Evolutionary conservation across 2,113 vertebrate species (phyloP).

Genomic region (Pseudopipra pipra): DNA sequence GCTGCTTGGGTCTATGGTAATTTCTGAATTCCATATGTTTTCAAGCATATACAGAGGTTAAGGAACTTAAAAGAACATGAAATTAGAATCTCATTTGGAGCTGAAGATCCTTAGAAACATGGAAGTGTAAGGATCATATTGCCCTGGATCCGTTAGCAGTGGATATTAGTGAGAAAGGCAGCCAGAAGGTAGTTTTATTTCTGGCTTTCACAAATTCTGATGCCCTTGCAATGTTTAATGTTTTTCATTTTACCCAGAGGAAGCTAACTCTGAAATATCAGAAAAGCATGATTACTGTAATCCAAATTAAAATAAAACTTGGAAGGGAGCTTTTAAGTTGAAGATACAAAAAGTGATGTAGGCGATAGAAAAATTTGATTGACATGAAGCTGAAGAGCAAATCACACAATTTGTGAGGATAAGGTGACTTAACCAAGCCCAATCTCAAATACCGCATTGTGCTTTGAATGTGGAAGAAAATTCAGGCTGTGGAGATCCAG

Average conservation of each 20-base stretch:
- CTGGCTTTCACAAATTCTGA: background rate
- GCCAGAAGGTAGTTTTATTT: constrained; percentile 24
- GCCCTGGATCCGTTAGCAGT: background rate
- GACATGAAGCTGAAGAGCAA: background rate
- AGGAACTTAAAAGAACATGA: background rate
- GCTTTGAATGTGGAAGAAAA: background rate
- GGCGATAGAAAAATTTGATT: background rate
- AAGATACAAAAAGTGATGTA: background rate
- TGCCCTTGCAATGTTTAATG: background rate
- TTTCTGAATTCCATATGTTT: background rate
- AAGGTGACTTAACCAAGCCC: background rate
- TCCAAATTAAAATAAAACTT: background rate
- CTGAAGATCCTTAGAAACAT: background rate
- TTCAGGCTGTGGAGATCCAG: background rate
- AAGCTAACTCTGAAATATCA: background rate
- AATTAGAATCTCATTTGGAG: background rate
- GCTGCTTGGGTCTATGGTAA: background rate
- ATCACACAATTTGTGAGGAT: background rate
- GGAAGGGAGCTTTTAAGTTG: background rate
- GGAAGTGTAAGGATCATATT: background rate
- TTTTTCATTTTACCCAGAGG: background rate
- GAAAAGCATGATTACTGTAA: background rate
- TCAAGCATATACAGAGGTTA: background rate
- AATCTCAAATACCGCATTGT: background rate
- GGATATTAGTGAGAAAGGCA: background rate